Evolutionary conservation across 2,888 invertebrate species (phyloP), one percentile per base, ranked within the genome.

Genomic region (Lycia hirtaria): DNA sequence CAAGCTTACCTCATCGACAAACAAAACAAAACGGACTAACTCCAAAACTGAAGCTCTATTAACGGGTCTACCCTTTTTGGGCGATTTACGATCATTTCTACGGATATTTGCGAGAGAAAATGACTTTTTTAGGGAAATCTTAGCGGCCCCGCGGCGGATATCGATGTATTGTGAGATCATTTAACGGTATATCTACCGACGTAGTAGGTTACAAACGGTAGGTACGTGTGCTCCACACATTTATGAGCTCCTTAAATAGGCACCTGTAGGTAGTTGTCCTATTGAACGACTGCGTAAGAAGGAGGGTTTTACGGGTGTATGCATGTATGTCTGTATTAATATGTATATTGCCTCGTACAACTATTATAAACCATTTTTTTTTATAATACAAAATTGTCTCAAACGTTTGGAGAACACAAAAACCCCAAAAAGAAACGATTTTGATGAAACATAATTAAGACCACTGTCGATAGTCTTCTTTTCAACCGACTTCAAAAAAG

Each of bases 111-210:
- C 57, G 53, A 57, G 65, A 70, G 75, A 73, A 78, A 76, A 76
- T 64, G 44, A 64, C 69, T 76, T 77, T 83, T 81, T 85, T 81
- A 73, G 75, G 81, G 66, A 77, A 85, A 83, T 78, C 69, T 70
- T 73, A 74, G 69, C 69, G 76, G 84, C 73, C 65, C 53, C 59
- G 66, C 48, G 41, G 51, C n/a, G 26, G 49, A 65, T 67, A 68
- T 72, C 57, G 64, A 51, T 58, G 63, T 58, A 44, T 28, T 40
- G 49, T 78, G 76, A 78, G 65, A 61, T 79, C 76, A 78, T 54
- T 0, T 72, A 72, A 68, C 74, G 67, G 76, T 24, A 35, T n/a
- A 14, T 22, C 60, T 56, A 60, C 58, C 57, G 30, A 56, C 35
- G 56, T 56, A 19, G 26, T 35, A 12, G n/a, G 17, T n/a, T n/a